Conservation (phyloP, 2,797 vertebrate genomes). For the Iguana delicatissima region DNA sequence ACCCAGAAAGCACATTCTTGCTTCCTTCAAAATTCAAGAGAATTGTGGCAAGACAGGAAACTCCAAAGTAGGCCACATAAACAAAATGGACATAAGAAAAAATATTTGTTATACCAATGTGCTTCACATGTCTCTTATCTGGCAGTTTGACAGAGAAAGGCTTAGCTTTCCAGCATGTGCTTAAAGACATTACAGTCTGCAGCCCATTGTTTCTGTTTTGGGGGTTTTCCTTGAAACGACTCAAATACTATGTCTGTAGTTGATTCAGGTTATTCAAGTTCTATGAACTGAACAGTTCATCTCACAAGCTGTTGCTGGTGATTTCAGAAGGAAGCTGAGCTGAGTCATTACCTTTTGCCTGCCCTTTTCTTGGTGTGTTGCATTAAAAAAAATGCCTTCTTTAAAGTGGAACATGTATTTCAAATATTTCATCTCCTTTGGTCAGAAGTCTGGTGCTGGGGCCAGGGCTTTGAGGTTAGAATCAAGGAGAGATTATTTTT, state of each 20-base stretch:
- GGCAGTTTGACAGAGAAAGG: no score
- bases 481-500: neutral
- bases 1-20: neutral
- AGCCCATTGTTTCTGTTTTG: neutral
- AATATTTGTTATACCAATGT: no score
- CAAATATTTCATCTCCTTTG: neutral
- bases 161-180: no score
- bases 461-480: neutral
- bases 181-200: no score
- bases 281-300: neutral
- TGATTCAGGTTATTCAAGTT: no score
- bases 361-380: neutral
- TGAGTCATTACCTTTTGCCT: neutral
- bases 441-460: neutral
- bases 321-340: neutral
- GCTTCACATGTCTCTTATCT: no score
- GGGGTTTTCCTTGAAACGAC: neutral
- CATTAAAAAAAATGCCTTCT: neutral
- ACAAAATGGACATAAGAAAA: no score
- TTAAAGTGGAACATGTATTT: neutral
- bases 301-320: neutral
- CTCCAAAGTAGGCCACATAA: neutral
- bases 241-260: neutral
- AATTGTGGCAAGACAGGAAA: neutral
- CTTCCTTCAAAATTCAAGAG: neutral